Percentiles rank a stretch among this genome's conserved stretches.
Conservation (phyloP, 2,888 invertebrate genomes). For the Drosophila tanythrix region DNA sequence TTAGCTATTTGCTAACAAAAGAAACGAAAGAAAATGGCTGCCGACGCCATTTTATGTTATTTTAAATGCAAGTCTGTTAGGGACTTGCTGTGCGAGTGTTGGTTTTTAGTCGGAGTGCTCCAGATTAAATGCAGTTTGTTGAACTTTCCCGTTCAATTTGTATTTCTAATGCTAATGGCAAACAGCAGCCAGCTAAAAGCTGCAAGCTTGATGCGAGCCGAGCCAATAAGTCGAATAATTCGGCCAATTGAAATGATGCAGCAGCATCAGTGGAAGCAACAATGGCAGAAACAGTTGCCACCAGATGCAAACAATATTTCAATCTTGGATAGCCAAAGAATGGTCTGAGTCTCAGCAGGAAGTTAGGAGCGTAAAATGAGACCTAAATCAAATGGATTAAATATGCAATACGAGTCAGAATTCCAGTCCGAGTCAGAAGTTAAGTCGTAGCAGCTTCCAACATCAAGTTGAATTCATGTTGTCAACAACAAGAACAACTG, state of each 20-base stretch:
- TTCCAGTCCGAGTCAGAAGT: conserved; percentile 8
- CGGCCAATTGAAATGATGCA: conserved; percentile 66
- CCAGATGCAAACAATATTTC: conserved; percentile 66
- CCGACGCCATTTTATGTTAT: conserved; percentile 17
- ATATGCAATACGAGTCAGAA: conserved; percentile 63
- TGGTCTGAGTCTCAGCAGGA: conserved; percentile 1
- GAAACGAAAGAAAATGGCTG: conserved; percentile 36
- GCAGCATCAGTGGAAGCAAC: conserved; percentile 5
- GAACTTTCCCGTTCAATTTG: conserved; percentile 69
- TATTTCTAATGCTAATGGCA: conserved; percentile 66
- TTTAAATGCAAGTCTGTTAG: conserved; percentile 33
- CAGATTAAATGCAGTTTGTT: conserved; percentile 71
- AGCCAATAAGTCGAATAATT: conserved; percentile 76
- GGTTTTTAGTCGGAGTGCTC: conserved; percentile 39
- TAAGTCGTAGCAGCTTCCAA: conserved; percentile 42
- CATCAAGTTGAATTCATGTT: conserved; percentile 49
- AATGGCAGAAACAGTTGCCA: conserved; percentile 26
- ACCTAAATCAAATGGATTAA: conserved; percentile 58
- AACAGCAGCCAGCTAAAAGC: conserved; percentile 49
- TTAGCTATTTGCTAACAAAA: conserved; percentile 1
- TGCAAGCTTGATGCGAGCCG: conserved; percentile 47
- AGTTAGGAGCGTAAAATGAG: conserved; percentile 24
- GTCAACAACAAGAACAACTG: conserved; percentile 41
- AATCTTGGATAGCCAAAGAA: conserved; percentile 48
- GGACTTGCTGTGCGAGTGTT: conserved; percentile 13